A percentile compares a stretch with the other conserved stretches of the same genome.
These are phyloP conservation scores for Sebastes reedi DNA, from an alignment of 2,797 vertebrate species.

Conservation along the genomic window DNA sequence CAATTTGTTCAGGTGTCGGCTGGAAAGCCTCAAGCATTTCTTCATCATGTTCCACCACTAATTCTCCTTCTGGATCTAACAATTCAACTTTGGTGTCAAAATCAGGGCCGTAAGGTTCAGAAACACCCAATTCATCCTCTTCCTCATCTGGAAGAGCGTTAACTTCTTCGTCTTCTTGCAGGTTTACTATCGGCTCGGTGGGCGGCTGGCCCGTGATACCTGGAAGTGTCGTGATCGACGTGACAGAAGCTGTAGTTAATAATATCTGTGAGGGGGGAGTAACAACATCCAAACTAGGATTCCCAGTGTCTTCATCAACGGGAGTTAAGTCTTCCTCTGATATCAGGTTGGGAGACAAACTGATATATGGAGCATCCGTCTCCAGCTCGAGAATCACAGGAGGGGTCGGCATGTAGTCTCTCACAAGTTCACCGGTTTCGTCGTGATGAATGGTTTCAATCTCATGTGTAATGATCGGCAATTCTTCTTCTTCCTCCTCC, in stretches of 20 bases:
- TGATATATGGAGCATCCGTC: conserved; percentile 11
- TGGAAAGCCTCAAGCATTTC: conserved; percentile 1
- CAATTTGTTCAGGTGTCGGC: background rate
- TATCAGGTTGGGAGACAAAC: conserved; percentile 62
- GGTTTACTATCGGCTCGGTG: conserved; percentile 28
- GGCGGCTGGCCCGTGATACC: conserved; percentile 66
- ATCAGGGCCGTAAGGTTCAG: background rate
- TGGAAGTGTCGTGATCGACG: conserved; percentile 43
- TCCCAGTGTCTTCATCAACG: conserved; percentile 25
- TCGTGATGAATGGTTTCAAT: conserved; percentile 73
- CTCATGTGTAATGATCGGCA: conserved; percentile 72
- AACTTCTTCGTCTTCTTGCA: conserved; percentile 27
- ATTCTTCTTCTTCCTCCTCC: conserved; percentile 45
- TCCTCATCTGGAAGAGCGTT: conserved; percentile 55
- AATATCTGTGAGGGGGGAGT: conserved; percentile 27
- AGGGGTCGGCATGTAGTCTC: conserved; percentile 54
- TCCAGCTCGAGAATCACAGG: conserved; percentile 23
- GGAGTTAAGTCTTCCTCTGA: conserved; percentile 53
- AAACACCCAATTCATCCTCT: background rate
- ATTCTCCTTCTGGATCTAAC: background rate
- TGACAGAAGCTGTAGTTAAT: conserved; percentile 32
- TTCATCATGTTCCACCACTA: background rate
- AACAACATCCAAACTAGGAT: conserved; percentile 32
- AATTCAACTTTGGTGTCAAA: conserved; percentile 11
- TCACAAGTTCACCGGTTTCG: conserved; percentile 73